phyloP scores from a whole-genome alignment of 2,888 invertebrate species.

The Melolontha melolontha region DNA sequence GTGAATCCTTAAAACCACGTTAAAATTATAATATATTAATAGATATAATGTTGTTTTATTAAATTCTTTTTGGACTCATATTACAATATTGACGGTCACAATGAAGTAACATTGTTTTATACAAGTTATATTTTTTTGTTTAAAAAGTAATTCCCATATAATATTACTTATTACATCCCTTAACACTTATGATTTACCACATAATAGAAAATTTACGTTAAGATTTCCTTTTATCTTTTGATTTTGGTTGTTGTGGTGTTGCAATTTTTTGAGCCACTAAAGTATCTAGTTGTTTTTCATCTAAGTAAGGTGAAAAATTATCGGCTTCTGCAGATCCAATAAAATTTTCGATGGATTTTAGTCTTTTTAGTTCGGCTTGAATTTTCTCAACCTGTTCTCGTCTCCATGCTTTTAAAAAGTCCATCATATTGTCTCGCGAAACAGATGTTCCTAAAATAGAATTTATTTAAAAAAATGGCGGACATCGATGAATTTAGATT shows the following conservation, averaged over 20 bases:
- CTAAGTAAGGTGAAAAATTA: constrained; percentile 48
- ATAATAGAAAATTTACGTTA: background rate
- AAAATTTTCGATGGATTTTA: constrained; percentile 59
- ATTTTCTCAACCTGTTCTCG: constrained; percentile 60
- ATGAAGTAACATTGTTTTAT: too few relatives aligned
- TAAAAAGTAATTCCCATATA: too few relatives aligned
- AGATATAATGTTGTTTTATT: too few relatives aligned
- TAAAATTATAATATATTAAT: too few relatives aligned
- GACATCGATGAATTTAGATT: background rate
- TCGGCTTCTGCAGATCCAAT: constrained; percentile 55
- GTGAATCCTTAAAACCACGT: too few relatives aligned
- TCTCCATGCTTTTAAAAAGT: constrained; percentile 57
- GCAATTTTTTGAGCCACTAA: constrained; percentile 31
- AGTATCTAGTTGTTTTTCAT: constrained; percentile 39
- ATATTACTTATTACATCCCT: too few relatives aligned
- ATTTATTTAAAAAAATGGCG: background rate
- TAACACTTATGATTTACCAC: too few relatives aligned
- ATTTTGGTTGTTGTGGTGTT: background rate
- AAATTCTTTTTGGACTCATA: too few relatives aligned
- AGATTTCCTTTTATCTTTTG: constrained; percentile 8
- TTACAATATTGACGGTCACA: too few relatives aligned
- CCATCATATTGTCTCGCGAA: constrained; percentile 55
- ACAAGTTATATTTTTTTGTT: too few relatives aligned
- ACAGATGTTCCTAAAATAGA: constrained; percentile 47
- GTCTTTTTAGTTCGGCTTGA: constrained; percentile 57